Percentiles rank a stretch among this genome's conserved stretches.
phyloP scores from a whole-genome alignment of 2,888 invertebrate species.

The Chymomyza fuscimana region DNA sequence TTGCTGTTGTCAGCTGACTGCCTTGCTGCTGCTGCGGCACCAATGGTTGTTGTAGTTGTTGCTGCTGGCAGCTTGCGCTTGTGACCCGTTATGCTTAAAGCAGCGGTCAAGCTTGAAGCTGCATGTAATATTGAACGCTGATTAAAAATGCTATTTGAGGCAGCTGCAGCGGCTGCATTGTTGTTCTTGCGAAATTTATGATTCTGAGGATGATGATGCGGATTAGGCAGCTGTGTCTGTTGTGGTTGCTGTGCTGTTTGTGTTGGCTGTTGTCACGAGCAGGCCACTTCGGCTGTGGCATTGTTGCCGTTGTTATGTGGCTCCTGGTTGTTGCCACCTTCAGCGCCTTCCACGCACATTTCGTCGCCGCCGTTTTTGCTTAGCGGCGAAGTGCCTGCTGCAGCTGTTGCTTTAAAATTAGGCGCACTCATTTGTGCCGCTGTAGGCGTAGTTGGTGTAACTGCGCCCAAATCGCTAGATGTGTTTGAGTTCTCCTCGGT shows the following conservation, averaged over 20 bases:
- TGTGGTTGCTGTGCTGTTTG: constrained; percentile 29
- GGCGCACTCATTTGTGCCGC: constrained; percentile 66
- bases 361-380: constrained; percentile 56
- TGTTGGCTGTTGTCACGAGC: constrained; percentile 79
- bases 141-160: constrained; percentile 77
- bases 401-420: constrained; percentile 48
- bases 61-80: constrained; percentile 57
- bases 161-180: constrained; percentile 78
- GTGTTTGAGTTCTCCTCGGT: constrained; percentile 79
- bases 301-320: constrained; percentile 39
- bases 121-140: constrained; percentile 72
- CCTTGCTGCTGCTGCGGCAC: constrained; percentile 28
- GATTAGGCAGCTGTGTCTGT: constrained; percentile 36
- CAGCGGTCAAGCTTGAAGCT: constrained; percentile 66
- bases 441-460: constrained; percentile 72
- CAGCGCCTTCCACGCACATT: constrained; percentile 40
- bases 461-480: constrained; percentile 70
- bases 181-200: constrained; percentile 78
- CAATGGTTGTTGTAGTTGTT: constrained; percentile 13
- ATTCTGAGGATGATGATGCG: constrained; percentile 58
- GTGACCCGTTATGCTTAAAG: constrained; percentile 71
- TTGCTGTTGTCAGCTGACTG: constrained; percentile 38
- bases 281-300: constrained; percentile 77
- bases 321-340: constrained; percentile 12
- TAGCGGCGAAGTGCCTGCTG: not conserved